phyloP scores from a whole-genome alignment of 2,797 vertebrate genomes.

The Rhincodon typus region DNA sequence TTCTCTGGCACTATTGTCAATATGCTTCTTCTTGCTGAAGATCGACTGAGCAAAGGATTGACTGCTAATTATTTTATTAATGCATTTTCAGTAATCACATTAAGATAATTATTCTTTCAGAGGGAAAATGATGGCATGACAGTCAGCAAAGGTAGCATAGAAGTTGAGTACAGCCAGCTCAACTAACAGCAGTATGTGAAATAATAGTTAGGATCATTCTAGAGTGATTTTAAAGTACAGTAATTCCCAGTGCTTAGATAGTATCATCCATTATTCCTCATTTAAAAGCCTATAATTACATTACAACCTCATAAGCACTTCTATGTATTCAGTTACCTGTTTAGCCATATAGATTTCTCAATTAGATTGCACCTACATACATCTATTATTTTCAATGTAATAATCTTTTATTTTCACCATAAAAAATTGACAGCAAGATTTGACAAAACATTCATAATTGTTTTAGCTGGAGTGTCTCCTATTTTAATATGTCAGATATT shows the following conservation, averaged over 20 bases:
- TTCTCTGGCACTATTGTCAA: no score
- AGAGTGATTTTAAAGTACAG: not conserved
- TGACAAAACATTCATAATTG: not conserved
- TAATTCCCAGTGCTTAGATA: not conserved
- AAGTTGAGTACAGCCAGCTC: not conserved
- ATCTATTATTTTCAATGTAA: not conserved
- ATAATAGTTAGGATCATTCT: not conserved
- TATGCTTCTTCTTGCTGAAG: no score
- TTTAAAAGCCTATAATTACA: not conserved
- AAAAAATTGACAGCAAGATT: not conserved
- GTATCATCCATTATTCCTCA: not conserved
- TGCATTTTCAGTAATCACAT: slow-evolving; percentile 1
- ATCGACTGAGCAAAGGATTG: not conserved
- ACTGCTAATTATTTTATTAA: not conserved
- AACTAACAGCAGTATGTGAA: not conserved
- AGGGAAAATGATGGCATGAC: not conserved
- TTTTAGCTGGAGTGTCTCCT: not conserved
- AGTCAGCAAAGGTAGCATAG: not conserved
- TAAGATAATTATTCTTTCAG: not conserved
- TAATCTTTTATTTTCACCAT: not conserved
- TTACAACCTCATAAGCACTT: not conserved
- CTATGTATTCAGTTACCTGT: not conserved
- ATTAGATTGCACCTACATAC: not conserved
- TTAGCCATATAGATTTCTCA: not conserved
- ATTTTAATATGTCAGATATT: no score